phyloP scores from a whole-genome alignment of 2,113 vertebrate genomes.

The Trinectes maculatus region DNA sequence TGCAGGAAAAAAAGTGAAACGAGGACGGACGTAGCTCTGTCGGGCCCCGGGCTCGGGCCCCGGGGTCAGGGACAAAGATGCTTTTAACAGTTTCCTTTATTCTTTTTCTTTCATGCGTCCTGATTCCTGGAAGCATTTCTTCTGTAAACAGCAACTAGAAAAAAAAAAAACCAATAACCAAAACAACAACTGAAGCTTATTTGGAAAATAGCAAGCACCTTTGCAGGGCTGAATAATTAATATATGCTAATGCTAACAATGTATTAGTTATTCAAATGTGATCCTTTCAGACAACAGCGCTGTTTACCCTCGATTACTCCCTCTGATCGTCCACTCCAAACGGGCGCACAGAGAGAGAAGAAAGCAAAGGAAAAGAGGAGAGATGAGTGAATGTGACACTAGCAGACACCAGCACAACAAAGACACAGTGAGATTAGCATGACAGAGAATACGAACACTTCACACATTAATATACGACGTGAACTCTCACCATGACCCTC shows the following conservation, averaged over 20 bases:
- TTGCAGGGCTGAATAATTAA: constrained; percentile 74
- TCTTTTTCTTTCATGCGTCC: constrained; percentile 62
- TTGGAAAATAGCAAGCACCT: constrained; percentile 67
- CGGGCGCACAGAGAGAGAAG: constrained; percentile 42
- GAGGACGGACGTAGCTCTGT: constrained; percentile 9
- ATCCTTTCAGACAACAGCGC: constrained; percentile 80
- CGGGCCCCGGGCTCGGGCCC: constrained; percentile 52
- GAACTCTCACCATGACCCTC: constrained; percentile 66
- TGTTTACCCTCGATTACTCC: constrained; percentile 77
- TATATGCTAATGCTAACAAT: constrained; percentile 74
- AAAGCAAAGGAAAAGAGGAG: constrained; percentile 64
- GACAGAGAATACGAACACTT: constrained; percentile 73
- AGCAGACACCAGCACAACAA: constrained; percentile 73
- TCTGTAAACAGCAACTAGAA: constrained; percentile 62
- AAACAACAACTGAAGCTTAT: constrained; percentile 60
- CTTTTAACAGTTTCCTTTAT: constrained; percentile 60
- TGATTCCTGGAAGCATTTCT: constrained; percentile 70
- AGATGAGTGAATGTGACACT: constrained; percentile 70
- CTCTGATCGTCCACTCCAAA: constrained; percentile 78
- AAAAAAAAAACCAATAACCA: no score
- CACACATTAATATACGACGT: constrained; percentile 71
- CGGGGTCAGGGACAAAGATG: no score
- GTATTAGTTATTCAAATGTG: constrained; percentile 81
- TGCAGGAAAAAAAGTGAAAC: constrained; percentile 11
- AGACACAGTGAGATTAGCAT: constrained; percentile 76